Evolutionary conservation across 2,888 invertebrate genomes (phyloP).

Genomic region (Drymonia ruficornis): DNA sequence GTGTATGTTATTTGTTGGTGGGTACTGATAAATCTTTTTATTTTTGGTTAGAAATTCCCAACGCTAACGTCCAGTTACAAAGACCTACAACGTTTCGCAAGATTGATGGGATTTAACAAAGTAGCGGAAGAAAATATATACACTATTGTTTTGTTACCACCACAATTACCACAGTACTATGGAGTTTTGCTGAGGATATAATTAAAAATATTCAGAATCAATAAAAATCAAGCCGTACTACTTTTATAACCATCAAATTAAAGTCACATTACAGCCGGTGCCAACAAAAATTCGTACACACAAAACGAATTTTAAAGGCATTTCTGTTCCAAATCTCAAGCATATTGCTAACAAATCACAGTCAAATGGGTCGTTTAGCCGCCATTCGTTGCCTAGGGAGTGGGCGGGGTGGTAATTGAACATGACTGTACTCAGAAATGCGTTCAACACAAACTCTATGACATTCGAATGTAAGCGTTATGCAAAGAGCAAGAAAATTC

Average conservation of each 20-base stretch:
- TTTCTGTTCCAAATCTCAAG: constrained; percentile 78
- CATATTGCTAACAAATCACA: constrained; percentile 84
- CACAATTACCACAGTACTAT: too few species aligned
- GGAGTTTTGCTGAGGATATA: too few species aligned
- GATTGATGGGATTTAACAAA: too few species aligned
- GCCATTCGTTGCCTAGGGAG: constrained; percentile 74
- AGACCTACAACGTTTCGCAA: too few species aligned
- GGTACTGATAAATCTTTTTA: too few species aligned
- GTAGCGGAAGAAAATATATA: too few species aligned
- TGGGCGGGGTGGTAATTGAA: constrained; percentile 65
- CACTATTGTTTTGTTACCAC: too few species aligned
- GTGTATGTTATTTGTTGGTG: too few species aligned
- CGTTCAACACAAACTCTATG: not conserved
- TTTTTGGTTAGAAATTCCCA: too few species aligned
- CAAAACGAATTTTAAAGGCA: constrained; percentile 67
- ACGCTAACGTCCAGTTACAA: too few species aligned
- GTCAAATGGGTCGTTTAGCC: constrained; percentile 82
- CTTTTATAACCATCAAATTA: constrained; percentile 29
- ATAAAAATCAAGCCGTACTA: not conserved
- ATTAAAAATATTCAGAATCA: too few species aligned
- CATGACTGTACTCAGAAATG: not conserved
- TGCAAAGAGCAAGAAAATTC: not conserved
- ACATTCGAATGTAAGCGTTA: not conserved
- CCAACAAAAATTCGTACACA: constrained; percentile 48
- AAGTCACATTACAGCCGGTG: constrained; percentile 25